Evolutionary conservation across 2,888 invertebrate genomes (phyloP).

Genomic region (Drosophila sordidapex): DNA sequence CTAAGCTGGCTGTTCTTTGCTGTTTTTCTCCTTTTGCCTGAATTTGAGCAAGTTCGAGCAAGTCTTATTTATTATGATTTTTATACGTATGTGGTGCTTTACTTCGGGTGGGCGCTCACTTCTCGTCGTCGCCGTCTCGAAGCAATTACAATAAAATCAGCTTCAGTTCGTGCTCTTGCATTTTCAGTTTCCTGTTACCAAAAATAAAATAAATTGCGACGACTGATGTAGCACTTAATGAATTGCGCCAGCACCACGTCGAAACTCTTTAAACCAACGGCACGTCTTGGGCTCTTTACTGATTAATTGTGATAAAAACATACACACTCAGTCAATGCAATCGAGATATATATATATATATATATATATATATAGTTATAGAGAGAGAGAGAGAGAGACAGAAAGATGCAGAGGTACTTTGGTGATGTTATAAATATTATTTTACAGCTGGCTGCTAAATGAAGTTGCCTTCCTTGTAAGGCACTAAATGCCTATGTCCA

Average conservation of each 20-base stretch:
- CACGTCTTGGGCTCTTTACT: slow-evolving; percentile 61
- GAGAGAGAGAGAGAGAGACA: not conserved
- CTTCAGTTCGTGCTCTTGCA: slow-evolving; percentile 60
- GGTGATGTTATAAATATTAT: slow-evolving; percentile 49
- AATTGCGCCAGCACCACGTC: slow-evolving; percentile 58
- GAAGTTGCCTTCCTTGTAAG: slow-evolving; percentile 57
- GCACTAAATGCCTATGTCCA: slow-evolving; percentile 54
- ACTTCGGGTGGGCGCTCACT: slow-evolving; percentile 52
- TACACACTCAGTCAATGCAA: slow-evolving; percentile 2
- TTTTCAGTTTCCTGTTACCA: slow-evolving; percentile 67
- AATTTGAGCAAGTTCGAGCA: slow-evolving; percentile 22
- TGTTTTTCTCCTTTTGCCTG: slow-evolving; percentile 4
- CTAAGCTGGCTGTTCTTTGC: not conserved
- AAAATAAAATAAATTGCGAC: slow-evolving; percentile 67
- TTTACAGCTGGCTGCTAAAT: slow-evolving; percentile 40
- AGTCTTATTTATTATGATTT: slow-evolving; percentile 60
- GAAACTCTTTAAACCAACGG: slow-evolving; percentile 47
- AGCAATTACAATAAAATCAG: slow-evolving; percentile 69
- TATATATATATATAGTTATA: no score
- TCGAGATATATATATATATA: not conserved
- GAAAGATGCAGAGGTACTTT: slow-evolving; percentile 8
- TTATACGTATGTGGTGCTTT: slow-evolving; percentile 28
- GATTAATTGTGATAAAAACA: slow-evolving; percentile 60
- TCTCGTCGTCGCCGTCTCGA: slow-evolving; percentile 22
- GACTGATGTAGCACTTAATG: slow-evolving; percentile 61